phyloP scores from a whole-genome alignment of 2,888 invertebrate genomes.

The Matsumyia berberina region DNA sequence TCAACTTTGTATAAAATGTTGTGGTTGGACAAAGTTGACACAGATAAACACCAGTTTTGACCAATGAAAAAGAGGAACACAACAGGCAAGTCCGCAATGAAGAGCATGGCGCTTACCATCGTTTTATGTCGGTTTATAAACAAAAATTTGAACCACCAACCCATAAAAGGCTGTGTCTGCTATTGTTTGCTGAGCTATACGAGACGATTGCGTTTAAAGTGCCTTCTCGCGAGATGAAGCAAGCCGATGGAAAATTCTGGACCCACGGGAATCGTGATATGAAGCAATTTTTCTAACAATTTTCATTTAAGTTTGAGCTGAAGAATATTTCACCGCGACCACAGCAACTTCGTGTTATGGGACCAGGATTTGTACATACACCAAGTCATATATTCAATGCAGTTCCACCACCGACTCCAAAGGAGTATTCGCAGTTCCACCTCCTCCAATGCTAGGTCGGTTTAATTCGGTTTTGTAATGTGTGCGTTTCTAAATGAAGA shows the following conservation, averaged over 20 bases:
- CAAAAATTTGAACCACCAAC: slow-evolving; percentile 99
- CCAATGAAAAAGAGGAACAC: too few relatives aligned
- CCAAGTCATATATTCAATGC: slow-evolving; percentile 85
- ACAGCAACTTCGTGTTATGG: slow-evolving; percentile 84
- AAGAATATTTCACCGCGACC: slow-evolving; percentile 90
- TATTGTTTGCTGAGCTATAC: slow-evolving; percentile 99
- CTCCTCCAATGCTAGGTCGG: slow-evolving; percentile 85
- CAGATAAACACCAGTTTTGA: too few relatives aligned
- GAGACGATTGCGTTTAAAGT: slow-evolving; percentile 99
- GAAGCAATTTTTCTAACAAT: slow-evolving; percentile 98
- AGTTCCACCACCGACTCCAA: slow-evolving; percentile 91
- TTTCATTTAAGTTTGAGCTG: slow-evolving; percentile 96
- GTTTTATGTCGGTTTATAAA: slow-evolving; percentile 99
- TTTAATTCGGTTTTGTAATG: too few relatives aligned
- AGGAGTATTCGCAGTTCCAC: slow-evolving; percentile 87
- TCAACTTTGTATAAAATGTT: too few relatives aligned
- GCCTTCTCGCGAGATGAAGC: slow-evolving; percentile 99
- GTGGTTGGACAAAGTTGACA: too few relatives aligned
- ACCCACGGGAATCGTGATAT: slow-evolving; percentile 99
- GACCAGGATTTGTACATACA: slow-evolving; percentile 82
- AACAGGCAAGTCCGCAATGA: slow-evolving; percentile 97
- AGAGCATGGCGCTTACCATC: too few relatives aligned
- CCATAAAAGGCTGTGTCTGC: slow-evolving; percentile 99
- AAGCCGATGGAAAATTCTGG: slow-evolving; percentile 98
- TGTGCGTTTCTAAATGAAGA: too few relatives aligned